Evolutionary conservation across 2,888 invertebrate species (phyloP), one percentile per base, ranked within the genome.

Genomic region (Acholoe squamosa): DNA sequence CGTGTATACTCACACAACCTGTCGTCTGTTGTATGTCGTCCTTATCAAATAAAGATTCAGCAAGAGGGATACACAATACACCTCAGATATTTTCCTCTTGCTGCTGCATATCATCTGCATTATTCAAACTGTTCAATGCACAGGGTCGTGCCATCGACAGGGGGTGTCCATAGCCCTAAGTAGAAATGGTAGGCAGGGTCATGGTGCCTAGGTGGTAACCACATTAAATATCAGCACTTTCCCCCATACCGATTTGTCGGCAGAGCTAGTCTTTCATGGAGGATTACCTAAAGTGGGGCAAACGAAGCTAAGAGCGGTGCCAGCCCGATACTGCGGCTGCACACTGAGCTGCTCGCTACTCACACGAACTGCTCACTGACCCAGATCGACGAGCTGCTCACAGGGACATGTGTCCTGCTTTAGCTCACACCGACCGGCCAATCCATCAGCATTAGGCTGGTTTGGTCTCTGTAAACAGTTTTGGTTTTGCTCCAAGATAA

Each of bases 341-440:
- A 28, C 71, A 28, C 61, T 61, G 61, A 19, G n/a, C 61, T 61
- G 61, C 71, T 71, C 71, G 28, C 71, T 16, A 25, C 28, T 25
- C 71, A 28, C 71, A 19, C 31, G 71, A 71, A 28, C 71, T 71
- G 71, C 71, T 71, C 71, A 71, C 71, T 71, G 71, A 28, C 71
- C 71, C 71, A 71, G 71, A 71, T 71, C 71, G n/a, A 61, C n/a
- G 71, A 71, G 71, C 71, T n/a, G 71, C 71, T 71, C 71, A 28
- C 71, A 14, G 71, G 14, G 71, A 71, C 71, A 71, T 25, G 71
- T 71, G 71, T 71, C 71, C 28, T 71, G 71, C 71, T 28, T 71
- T 71, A 28, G 28, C 71, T 71, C 71, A 71, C 19, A n/a, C 71
- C 31, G 71, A 28, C 71, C 71, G 14, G 71, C 71, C 28, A 71